Evolutionary conservation across 2,113 vertebrate genomes (phyloP).

Genomic region (Pachyramphus minor): DNA sequence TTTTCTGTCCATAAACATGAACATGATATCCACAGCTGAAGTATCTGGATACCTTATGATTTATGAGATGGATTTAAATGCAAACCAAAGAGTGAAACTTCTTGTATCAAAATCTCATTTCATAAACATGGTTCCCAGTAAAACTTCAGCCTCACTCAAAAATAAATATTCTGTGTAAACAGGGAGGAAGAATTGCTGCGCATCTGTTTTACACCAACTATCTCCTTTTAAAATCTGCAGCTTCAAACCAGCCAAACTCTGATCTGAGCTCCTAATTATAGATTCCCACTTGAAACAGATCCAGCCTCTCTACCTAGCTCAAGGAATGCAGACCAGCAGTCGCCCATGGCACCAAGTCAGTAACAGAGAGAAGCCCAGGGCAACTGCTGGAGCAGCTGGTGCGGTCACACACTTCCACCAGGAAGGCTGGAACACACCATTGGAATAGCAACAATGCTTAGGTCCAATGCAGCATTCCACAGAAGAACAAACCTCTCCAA

Average conservation of each 20-base stretch:
- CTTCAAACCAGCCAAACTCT: neutral
- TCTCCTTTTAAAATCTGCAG: neutral
- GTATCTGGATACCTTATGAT: neutral
- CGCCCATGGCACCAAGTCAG: neutral
- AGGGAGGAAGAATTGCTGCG: neutral
- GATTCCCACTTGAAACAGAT: neutral
- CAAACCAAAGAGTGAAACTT: neutral
- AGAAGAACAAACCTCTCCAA: neutral
- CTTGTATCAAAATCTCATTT: neutral
- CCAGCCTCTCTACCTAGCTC: constrained; percentile 23
- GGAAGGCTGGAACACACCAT: neutral
- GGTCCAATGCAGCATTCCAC: neutral
- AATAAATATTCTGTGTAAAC: neutral
- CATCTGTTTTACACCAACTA: neutral
- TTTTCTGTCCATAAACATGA: neutral
- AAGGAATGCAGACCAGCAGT: constrained; percentile 15
- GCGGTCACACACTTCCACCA: neutral
- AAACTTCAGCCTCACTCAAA: neutral
- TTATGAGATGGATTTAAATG: neutral
- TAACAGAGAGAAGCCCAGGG: neutral
- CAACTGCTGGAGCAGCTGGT: constrained; percentile 51
- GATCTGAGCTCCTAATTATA: neutral
- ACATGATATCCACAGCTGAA: neutral
- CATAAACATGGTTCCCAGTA: neutral
- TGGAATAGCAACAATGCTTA: neutral